phyloP scores from a whole-genome alignment of 2,888 invertebrate genomes.

The Himalopsyche tibetana region DNA sequence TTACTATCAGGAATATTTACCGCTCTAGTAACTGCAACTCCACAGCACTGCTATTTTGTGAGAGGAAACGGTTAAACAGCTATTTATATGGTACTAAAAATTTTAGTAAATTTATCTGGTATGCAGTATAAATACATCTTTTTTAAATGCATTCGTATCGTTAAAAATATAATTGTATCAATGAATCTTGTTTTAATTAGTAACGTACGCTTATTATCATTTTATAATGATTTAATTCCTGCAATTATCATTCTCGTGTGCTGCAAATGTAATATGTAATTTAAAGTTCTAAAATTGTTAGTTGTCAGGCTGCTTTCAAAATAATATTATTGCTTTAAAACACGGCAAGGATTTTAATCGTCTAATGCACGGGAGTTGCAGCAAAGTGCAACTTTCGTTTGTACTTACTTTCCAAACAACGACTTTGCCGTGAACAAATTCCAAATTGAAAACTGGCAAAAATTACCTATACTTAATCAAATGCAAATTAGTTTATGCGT shows the following conservation, averaged over 20 bases:
- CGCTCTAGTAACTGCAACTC: too few species aligned
- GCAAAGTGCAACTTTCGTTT: background rate
- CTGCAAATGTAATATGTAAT: background rate
- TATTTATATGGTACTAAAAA: too few species aligned
- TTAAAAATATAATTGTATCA: background rate
- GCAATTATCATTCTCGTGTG: background rate
- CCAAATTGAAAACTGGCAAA: background rate
- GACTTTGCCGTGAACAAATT: background rate
- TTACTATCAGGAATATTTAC: too few species aligned
- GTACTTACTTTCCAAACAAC: background rate
- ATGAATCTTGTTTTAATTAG: background rate
- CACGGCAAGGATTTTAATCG: conserved; percentile 2
- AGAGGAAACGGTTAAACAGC: too few species aligned
- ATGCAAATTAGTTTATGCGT: too few species aligned
- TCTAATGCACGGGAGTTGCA: background rate
- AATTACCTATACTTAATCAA: too few species aligned
- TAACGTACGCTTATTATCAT: background rate
- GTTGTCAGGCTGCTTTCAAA: conserved; percentile 1
- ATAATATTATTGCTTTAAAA: background rate
- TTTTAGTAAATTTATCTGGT: too few species aligned
- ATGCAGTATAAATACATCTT: too few species aligned
- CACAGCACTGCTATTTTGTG: too few species aligned
- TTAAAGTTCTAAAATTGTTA: conserved; percentile 18
- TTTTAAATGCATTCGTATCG: too few species aligned
- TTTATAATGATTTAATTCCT: background rate